phyloP scores from a whole-genome alignment of 2,888 invertebrate species.

The Cantharis lateralis region DNA sequence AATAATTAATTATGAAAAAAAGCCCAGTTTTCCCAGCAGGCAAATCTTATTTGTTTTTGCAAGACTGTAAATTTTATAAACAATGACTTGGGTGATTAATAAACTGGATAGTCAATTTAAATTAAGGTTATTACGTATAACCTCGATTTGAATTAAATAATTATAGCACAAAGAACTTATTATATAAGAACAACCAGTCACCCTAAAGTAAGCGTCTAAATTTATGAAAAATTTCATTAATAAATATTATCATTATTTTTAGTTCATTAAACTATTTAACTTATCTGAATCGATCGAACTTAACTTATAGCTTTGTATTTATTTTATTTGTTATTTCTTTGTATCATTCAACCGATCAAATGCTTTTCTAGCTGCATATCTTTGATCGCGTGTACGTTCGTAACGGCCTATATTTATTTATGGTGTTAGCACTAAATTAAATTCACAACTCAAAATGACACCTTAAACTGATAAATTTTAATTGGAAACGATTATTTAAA shows the following conservation, averaged over 20 bases:
- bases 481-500: neutral
- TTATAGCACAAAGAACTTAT: neutral
- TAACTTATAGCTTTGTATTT: constrained; percentile 6
- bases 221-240: neutral
- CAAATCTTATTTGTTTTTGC: neutral
- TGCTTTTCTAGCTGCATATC: constrained; percentile 26
- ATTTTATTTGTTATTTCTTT: constrained; percentile 18
- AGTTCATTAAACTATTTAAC: constrained; percentile 24
- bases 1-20: neutral
- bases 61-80: neutral
- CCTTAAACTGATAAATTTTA: constrained; percentile 14
- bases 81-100: neutral
- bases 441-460: constrained; percentile 33
- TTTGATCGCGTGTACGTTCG: constrained; percentile 28
- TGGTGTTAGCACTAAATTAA: constrained; percentile 27
- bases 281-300: neutral
- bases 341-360: constrained; percentile 13
- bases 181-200: constrained; percentile 4
- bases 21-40: neutral
- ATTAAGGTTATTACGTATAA: constrained; percentile 14
- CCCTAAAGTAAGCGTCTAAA: neutral
- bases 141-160: neutral
- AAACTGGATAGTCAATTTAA: neutral
- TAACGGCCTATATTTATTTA: constrained; percentile 11
- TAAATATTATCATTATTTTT: neutral